Evolutionary conservation across 2,888 invertebrate species (phyloP).

Genomic region (Heliconius erato): DNA sequence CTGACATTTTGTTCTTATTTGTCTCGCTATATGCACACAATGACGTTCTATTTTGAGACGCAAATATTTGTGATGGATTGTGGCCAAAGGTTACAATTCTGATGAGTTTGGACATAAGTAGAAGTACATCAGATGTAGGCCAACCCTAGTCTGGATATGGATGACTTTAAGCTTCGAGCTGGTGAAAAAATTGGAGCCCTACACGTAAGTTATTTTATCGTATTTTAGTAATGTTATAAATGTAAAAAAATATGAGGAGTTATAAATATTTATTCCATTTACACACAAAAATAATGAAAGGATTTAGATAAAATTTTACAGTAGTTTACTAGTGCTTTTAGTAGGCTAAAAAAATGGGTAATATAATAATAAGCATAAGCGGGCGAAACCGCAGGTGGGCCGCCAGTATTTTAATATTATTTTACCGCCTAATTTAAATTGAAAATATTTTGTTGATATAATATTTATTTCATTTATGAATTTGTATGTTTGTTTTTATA

Average conservation of each 20-base stretch:
- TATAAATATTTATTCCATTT: neutral
- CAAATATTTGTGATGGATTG: constrained; percentile 75
- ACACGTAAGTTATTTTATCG: constrained; percentile 71
- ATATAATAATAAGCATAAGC: neutral
- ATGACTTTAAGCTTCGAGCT: constrained; percentile 78
- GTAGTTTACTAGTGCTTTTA: too few species aligned
- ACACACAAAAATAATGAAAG: neutral
- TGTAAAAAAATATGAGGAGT: neutral
- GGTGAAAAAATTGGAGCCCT: constrained; percentile 81
- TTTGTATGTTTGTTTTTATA: constrained; percentile 46
- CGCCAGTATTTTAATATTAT: neutral
- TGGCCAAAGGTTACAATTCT: constrained; percentile 80
- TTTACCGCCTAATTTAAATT: neutral
- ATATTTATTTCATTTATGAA: constrained; percentile 55
- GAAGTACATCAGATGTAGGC: constrained; percentile 66
- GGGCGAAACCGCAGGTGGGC: neutral
- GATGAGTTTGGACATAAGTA: constrained; percentile 72
- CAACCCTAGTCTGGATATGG: constrained; percentile 73
- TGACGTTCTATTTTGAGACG: constrained; percentile 78
- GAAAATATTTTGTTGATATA: constrained; percentile 49
- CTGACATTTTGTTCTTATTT: constrained; percentile 11
- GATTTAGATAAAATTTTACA: neutral
- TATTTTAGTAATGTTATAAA: neutral
- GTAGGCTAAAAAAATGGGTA: neutral
- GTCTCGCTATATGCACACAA: constrained; percentile 41